Base-by-base conservation (phyloP, 2,888 invertebrate species). In the Cheiracanthium punctorium region DNA sequence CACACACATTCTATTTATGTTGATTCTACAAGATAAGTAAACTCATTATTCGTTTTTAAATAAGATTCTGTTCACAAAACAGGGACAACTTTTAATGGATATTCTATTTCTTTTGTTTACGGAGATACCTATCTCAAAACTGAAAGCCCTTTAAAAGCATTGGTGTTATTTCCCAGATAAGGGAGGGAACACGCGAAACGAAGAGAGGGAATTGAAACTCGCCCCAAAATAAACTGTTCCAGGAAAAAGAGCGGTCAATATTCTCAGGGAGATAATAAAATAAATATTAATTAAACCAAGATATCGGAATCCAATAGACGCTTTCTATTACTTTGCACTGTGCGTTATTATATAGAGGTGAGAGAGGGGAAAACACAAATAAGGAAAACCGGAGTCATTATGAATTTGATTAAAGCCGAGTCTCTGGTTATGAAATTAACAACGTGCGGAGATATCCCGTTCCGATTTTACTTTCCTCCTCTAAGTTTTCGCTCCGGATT, bases 221-320 rank as follows among this genome's bases (percentile, higher is more conserved):
- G 14, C 1, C 1, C 4, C 24, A 58, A 5, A 4, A 24, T 17
- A 17, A 48, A 48, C 43, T 48, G 20, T 58, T 37, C 4, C 17
- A 5, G n/a, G n/a, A n/a, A n/a, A n/a, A 24, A 24, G 20, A 24
- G 1, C 24, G 24, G 24, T 24, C 58, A 24, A 58, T 58, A 58
- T 20, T 58, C 17, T 58, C 17, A 2, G 24, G 5, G 58, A 58
- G 58, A 58, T 58, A 58, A 58, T 58, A 58, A 58, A 58, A 58
- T 58, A 58, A 58, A 58, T 58, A 58, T 58, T 58, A 58, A 58
- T 58, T 58, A 58, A 58, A 58, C 43, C 14, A 12, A 48, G 20
- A 24, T 58, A 58, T 58, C 24, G 58, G 58, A 58, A 58, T 58
- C 12, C 58, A 58, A 58, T 58, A 58, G 58, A 24, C 24, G 24